Base-by-base conservation (phyloP, 1,140 invertebrate species). In the Oryzaephilus surinamensis region DNA sequence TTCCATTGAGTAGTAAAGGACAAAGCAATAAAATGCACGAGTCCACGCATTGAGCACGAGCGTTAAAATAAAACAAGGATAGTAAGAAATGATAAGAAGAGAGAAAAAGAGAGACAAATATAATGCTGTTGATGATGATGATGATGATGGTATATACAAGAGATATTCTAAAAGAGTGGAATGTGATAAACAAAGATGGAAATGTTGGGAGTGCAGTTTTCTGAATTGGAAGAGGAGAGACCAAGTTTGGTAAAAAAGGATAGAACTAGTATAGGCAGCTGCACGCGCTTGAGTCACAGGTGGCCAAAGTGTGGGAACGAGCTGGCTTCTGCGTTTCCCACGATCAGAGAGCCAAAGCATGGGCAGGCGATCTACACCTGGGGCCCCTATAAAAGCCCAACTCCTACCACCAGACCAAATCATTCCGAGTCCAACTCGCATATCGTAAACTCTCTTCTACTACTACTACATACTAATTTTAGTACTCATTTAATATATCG, bases 241-340 rank as follows among this genome's bases (percentile, higher is more conserved):
- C 10, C 23, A 24, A 11, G 10, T 24, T 24, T 24, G 23, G 1
- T 13, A 26, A 38, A 47, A 41, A 23, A 23, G 39, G 47, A 50
- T 27, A 26, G 43, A 15, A 38, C 26, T 19, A 46, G 46, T n/a
- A n/a, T n/a, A n/a, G 50, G 50, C 52, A 54, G 54, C 54, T 56
- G 53, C 55, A 58, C 53, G 51, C 54, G 55, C 50, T 53, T 43
- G 48, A 24, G 11, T 48, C 55, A 60, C 57, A 60, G 66, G 66
- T 65, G 63, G 58, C 54, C 55, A 61, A 65, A 67, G 65, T 70
- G 67, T 70, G 67, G 67, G 67, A 70, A 70, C 65, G 63, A 63
- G 62, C 63, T 61, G 61, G 67, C 66, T 66, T 65, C 67, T 65
- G 65, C 64, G 62, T 67, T 70, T 70, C 67, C 67, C 67, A 70